A percentile compares a stretch with the other conserved stretches of the same genome.
Conservation (phyloP, 2,888 invertebrate species). For the Suillia variegata region DNA sequence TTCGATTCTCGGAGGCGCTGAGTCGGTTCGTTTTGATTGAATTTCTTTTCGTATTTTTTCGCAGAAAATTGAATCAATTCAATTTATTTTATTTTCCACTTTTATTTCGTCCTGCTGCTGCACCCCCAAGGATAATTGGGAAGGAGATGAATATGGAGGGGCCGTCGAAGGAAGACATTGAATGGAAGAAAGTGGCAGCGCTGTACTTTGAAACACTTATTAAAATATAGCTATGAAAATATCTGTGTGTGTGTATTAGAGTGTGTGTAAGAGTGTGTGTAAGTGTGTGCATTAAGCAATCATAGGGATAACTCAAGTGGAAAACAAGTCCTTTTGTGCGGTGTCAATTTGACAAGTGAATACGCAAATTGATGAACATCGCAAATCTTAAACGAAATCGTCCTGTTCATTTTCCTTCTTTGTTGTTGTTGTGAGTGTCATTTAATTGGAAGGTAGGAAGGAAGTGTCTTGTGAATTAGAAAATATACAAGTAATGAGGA, state of each 20-base stretch:
- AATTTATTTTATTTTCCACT: conserved; percentile 34
- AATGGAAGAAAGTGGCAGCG: background rate
- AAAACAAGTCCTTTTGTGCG: conserved; percentile 47
- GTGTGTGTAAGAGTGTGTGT: background rate
- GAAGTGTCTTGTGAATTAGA: too few relatives aligned
- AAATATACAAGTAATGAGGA: too few relatives aligned
- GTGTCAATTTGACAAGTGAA: conserved; percentile 26
- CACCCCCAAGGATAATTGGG: too few relatives aligned
- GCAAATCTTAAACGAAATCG: conserved; percentile 3
- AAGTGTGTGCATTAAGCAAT: conserved; percentile 32
- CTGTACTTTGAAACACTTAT: conserved; percentile 19
- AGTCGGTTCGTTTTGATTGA: conserved; percentile 35
- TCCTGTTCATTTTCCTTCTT: too few relatives aligned
- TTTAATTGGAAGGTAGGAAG: too few relatives aligned
- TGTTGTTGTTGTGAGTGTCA: too few relatives aligned
- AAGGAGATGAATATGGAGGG: too few relatives aligned
- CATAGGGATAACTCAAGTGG: conserved; percentile 47
- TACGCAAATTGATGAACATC: conserved; percentile 12
- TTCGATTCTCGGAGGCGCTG: background rate
- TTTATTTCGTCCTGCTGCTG: conserved; percentile 3
- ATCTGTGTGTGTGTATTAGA: too few relatives aligned
- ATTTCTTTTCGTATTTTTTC: conserved; percentile 36
- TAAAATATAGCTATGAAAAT: too few relatives aligned
- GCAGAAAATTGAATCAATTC: conserved; percentile 39
- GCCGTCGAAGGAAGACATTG: too few relatives aligned